Evolutionary conservation across 2,888 invertebrate species (phyloP), one percentile per base, ranked within the genome.

Genomic region (Carterocephalus palaemon): DNA sequence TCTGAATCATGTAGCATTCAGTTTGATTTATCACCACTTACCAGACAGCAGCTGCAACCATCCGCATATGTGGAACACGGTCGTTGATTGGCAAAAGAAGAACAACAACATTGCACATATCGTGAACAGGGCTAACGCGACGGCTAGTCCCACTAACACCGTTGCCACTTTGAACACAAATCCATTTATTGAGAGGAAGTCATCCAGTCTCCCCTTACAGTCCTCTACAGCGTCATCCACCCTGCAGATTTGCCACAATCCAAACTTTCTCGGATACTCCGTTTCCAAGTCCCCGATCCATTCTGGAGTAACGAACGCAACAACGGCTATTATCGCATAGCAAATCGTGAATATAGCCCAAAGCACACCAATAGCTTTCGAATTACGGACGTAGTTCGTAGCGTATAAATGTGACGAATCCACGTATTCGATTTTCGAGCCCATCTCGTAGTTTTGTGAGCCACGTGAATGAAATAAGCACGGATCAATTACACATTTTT

Each of bases 261-360:
- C 98, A 67, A 98, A 94, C 76, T 95, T 94, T 41, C 97, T 97
- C 1, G 95, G 94, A 66, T 93, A 93, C 59, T 95, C 94, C 53
- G 95, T 93, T 60, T 93, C 92, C 60, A 92, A 87, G 80, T 94
- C 94, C 6, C 95, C 95, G 51, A 96, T 90, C 96, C 96, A 95
- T 83, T 97, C 94, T 28, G 97, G 97, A 51, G 98, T 98, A 47
- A 98, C 93, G 77, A 99, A 97, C 2, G 97, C 95, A 19, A 99
- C 96, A 59, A 96, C 92, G 64, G 94, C 93, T 68, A 99, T 96
- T 68, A 99, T 97, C 54, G 96, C 96, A 78, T 96, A 98, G 84
- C 98, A 98, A 71, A 98, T 95, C 57, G 97, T 96, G 83, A 99
- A 98, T 70, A 99, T 95, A 52, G 95, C 98, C 99, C 99, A 99